Conservation (phyloP, 2,797 vertebrate genomes). For the Lerista edwardsae region DNA sequence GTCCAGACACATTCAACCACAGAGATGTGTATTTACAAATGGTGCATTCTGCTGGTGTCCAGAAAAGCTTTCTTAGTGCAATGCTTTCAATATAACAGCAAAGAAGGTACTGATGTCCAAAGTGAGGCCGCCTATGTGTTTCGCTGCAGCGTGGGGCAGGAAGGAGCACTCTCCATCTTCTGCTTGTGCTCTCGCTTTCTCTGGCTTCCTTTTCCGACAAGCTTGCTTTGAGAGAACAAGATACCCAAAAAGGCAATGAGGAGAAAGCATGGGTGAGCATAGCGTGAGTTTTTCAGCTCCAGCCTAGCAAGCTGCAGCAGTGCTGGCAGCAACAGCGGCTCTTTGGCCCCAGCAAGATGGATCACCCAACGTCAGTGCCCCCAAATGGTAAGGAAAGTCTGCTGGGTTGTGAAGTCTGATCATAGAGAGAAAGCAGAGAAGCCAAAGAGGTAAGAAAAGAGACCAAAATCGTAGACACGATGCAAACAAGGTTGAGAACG, state of each 20-base stretch:
- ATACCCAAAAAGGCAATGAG: slow-evolving; percentile 38
- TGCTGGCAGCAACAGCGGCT: neutral
- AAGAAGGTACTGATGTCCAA: slow-evolving; percentile 58
- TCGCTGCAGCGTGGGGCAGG: slow-evolving; percentile 49
- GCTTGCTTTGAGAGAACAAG: slow-evolving; percentile 44
- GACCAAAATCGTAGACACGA: slow-evolving; percentile 55
- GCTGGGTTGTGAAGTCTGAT: slow-evolving; percentile 36
- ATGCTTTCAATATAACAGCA: slow-evolving; percentile 55
- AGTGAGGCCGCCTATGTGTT: slow-evolving; percentile 47
- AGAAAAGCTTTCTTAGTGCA: slow-evolving; percentile 66
- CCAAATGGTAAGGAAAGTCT: slow-evolving; percentile 39
- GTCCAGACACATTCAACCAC: slow-evolving; percentile 52
- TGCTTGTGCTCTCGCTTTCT: neutral
- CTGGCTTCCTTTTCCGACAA: slow-evolving; percentile 9
- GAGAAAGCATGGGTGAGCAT: slow-evolving; percentile 42
- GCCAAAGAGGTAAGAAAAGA: slow-evolving; percentile 19
- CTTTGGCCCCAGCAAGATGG: slow-evolving; percentile 1
- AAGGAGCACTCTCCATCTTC: slow-evolving; percentile 15
- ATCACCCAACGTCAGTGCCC: slow-evolving; percentile 13
- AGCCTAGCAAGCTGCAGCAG: slow-evolving; percentile 47
- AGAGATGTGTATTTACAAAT: slow-evolving; percentile 70
- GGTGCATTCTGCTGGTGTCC: slow-evolving; percentile 56
- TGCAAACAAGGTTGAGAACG: slow-evolving; percentile 62
- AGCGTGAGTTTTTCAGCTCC: slow-evolving; percentile 58
- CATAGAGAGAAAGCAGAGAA: slow-evolving; percentile 32